A percentile compares a stretch with the other conserved stretches of the same genome.
Evolutionary conservation across 2,113 vertebrate genomes (phyloP).

Genomic region (Fukomys damarensis): DNA sequence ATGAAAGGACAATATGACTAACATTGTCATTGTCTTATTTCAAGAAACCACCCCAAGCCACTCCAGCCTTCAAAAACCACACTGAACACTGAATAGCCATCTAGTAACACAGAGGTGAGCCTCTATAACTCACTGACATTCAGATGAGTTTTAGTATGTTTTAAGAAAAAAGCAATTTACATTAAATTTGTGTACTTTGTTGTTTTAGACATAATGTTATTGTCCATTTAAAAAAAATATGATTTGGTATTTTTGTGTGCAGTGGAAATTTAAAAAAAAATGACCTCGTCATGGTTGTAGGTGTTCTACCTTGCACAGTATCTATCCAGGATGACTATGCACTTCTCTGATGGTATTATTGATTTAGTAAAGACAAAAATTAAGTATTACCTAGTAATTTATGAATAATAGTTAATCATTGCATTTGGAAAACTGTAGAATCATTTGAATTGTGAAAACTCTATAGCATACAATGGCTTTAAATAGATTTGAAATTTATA

Average conservation of each 20-base stretch:
- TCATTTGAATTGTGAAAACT: background rate
- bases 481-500: constrained; percentile 22
- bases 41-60: no score
- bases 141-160: background rate
- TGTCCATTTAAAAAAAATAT: no score
- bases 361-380: background rate
- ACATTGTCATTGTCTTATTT: no score
- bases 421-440: background rate
- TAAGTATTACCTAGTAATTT: background rate
- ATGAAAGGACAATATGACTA: background rate
- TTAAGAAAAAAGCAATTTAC: background rate
- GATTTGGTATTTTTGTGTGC: no score
- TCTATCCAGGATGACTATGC: background rate
- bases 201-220: background rate
- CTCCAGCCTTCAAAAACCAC: background rate
- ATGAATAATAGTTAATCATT: background rate
- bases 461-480: constrained; percentile 34
- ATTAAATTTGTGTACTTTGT: no score
- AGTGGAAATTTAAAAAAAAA: background rate
- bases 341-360: background rate
- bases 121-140: background rate
- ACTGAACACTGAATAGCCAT: background rate
- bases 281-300: background rate
- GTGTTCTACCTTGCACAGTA: background rate
- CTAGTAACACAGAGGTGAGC: background rate